Base-by-base conservation (phyloP, 2,888 invertebrate species). In the Ceratothoa steindachneri region DNA sequence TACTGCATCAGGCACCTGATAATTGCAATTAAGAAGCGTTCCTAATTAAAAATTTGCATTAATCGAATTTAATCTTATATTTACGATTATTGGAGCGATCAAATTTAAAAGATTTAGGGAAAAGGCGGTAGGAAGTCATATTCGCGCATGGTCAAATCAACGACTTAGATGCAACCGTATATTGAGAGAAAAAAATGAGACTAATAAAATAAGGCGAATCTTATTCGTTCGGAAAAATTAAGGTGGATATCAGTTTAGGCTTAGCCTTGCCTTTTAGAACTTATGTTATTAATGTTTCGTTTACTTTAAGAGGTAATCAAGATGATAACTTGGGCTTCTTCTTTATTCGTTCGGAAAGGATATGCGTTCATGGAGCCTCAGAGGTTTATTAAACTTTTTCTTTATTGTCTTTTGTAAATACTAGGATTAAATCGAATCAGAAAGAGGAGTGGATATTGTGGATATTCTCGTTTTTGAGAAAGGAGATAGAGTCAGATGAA, bases 11-110 rank as follows among this genome's bases (percentile, higher is more conserved):
- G 19, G 12, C 55, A 55, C 22, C 24, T 22, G 60, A 60, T 60
- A 60, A 60, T 60, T 60, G 60, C 60, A 60, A 60, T 60, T 60
- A 60, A 60, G 60, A 60, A 4, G 24, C n/a, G 19, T 60, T 60
- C 60, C 27, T 60, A 60, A 60, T 60, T 60, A 60, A 60, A 60
- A 60, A 60, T 60, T 60, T 60, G 60, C 60, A 60, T 60, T 60
- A 60, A 60, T 60, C 22, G 24, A 60, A 60, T 22, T 55, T 55
- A 60, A 24, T 60, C 24, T 7, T 60, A 60, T 60, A 60, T 60
- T 60, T 60, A 60, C 22, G 60, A 60, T 60, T 60, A 60, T 60
- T 60, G 55, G 55, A 22, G 15, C 15, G 15, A 9, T 41, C n/a
- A n/a, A n/a, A n/a, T n/a, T n/a, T n/a, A n/a, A n/a, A n/a, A n/a